Evolutionary conservation across 2,113 vertebrate species (phyloP).

Genomic region (Pomatostomus ruficeps): DNA sequence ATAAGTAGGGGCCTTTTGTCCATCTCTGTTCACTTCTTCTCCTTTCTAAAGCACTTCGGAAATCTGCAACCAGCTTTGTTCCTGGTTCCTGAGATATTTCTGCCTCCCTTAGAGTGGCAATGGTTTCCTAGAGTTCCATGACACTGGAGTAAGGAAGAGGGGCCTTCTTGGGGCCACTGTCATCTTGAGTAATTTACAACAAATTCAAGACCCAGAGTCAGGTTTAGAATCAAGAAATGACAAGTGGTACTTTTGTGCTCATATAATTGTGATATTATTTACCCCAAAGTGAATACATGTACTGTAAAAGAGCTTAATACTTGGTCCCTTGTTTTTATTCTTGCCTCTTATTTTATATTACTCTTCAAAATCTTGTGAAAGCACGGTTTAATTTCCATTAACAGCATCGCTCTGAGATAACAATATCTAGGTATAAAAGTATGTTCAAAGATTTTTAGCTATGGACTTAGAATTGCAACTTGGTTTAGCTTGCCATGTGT

Average conservation of each 20-base stretch:
- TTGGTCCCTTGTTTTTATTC: background rate
- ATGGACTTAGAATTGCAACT: background rate
- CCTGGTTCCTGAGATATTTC: background rate
- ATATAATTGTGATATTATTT: background rate
- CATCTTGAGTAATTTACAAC: background rate
- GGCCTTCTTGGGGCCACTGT: background rate
- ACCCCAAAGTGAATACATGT: background rate
- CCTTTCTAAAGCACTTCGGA: too few species aligned
- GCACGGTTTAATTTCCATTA: background rate
- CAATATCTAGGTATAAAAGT: background rate
- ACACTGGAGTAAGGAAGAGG: background rate
- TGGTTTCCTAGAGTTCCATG: background rate
- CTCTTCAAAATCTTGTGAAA: background rate
- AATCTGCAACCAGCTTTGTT: too few species aligned
- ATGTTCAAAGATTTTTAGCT: background rate
- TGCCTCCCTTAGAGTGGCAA: fast-evolving
- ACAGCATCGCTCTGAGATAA: background rate
- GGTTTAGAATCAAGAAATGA: background rate
- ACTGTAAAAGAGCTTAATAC: background rate
- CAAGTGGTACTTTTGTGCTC: background rate
- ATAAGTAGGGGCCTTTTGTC: too few species aligned
- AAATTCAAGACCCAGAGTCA: background rate
- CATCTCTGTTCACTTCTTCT: too few species aligned
- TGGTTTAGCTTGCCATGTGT: background rate
- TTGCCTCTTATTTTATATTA: background rate